Evolutionary conservation across 2,797 vertebrate genomes (phyloP).

Genomic region (Fringilla coelebs): DNA sequence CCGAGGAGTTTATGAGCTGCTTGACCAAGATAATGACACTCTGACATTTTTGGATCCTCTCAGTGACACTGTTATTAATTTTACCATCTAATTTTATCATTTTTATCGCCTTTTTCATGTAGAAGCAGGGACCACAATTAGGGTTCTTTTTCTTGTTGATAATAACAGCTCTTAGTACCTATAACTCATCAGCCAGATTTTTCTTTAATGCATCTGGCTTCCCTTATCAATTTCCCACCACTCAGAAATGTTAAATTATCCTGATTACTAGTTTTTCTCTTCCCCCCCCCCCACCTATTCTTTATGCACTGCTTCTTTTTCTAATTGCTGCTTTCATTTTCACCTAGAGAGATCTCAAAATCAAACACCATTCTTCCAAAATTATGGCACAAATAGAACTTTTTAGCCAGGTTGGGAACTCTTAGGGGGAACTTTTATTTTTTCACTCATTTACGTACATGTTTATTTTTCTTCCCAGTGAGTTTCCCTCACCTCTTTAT

Average conservation of each 20-base stretch:
- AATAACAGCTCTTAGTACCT: constrained; percentile 1
- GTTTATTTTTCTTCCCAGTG: not conserved
- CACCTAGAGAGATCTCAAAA: not conserved
- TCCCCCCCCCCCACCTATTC: not conserved
- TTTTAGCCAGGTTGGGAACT: not conserved
- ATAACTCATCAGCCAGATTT: constrained; percentile 36
- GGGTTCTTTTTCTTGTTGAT: not conserved
- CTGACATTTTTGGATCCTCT: constrained; percentile 8
- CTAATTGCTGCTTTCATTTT: constrained; percentile 27
- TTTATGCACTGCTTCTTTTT: not conserved
- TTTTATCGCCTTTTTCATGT: constrained; percentile 14
- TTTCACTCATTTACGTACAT: not conserved
- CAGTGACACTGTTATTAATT: constrained; percentile 1
- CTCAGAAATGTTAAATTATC: constrained; percentile 41
- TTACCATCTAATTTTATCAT: constrained; percentile 2
- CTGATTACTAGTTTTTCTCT: constrained; percentile 6
- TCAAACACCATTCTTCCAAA: constrained; percentile 9
- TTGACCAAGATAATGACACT: constrained; percentile 38
- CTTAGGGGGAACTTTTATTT: not conserved
- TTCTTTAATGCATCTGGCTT: not conserved
- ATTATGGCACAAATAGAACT: not conserved
- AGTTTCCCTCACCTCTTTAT: constrained; percentile 13
- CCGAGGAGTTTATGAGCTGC: not conserved
- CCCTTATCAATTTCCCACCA: constrained; percentile 20
- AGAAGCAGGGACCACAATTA: not conserved